These are phyloP conservation scores for Cynopterus brachyotis DNA, from an alignment of 2,113 vertebrate species.

Conservation along the genomic window DNA sequence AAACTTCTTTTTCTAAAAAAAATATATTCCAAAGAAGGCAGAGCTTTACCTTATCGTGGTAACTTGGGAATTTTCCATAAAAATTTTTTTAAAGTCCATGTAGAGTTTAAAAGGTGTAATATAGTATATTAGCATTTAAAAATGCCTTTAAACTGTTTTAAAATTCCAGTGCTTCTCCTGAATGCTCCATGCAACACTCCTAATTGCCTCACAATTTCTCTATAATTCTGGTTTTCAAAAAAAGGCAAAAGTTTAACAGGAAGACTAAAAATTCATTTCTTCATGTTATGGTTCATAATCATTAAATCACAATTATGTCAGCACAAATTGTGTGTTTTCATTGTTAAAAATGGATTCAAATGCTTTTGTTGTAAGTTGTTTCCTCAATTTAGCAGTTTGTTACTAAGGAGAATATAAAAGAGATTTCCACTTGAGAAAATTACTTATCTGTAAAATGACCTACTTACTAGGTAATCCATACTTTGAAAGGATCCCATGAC, in stretches of 20 bases:
- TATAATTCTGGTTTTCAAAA: constrained; percentile 10
- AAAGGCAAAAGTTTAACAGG: not conserved
- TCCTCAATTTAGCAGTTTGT: not conserved
- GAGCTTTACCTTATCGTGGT: not conserved
- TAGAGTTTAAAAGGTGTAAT: constrained; percentile 31
- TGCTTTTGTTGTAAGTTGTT: not conserved
- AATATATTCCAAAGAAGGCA: not conserved
- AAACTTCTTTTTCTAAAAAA: constrained; percentile 63
- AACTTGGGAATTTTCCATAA: constrained; percentile 55
- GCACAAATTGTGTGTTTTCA: not conserved
- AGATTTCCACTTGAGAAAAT: not conserved
- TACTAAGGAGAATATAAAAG: not conserved
- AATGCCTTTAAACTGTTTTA: constrained; percentile 38
- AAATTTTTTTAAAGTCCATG: constrained; percentile 3
- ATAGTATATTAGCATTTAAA: constrained; percentile 25
- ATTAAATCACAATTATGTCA: not conserved
- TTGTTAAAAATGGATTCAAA: not conserved
- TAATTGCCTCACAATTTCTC: not conserved
- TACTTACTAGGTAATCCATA: not conserved
- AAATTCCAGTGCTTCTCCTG: not conserved
- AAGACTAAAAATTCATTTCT: not conserved
- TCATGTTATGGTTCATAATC: not conserved
- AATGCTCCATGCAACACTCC: not conserved
- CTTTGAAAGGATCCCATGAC: not conserved
- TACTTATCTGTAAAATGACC: not conserved